Percentiles rank a stretch among this genome's conserved stretches.
phyloP scores from a whole-genome alignment of 2,888 invertebrate genomes.

The Platycheirus rosarum region DNA sequence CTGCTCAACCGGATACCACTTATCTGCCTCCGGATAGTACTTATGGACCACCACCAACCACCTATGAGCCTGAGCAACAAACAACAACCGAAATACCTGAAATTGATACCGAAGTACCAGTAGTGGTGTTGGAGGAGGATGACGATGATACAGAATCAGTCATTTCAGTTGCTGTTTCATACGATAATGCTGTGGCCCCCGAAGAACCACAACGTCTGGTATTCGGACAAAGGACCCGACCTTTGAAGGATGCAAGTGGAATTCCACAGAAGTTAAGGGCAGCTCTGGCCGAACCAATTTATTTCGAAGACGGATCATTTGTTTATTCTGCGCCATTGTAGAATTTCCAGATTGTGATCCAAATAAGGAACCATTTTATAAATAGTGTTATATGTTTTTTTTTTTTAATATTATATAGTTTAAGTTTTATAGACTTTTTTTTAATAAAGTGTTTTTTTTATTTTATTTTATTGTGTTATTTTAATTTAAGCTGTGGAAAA shows the following conservation, averaged over 20 bases:
- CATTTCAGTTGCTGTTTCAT: slow-evolving; percentile 64
- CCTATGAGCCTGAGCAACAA: slow-evolving; percentile 8
- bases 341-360: slow-evolving; percentile 28
- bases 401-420: slow-evolving; percentile 14
- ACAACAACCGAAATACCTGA: slow-evolving; percentile 17
- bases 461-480: background rate
- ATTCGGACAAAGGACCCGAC: slow-evolving; percentile 26
- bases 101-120: slow-evolving; percentile 36
- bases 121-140: slow-evolving; percentile 24
- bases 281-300: slow-evolving; percentile 43
- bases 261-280: slow-evolving; percentile 33
- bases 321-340: slow-evolving; percentile 52
- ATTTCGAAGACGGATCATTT: slow-evolving; percentile 54
- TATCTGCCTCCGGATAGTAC: slow-evolving; percentile 24
- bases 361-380: background rate
- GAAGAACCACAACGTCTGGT: slow-evolving; percentile 45
- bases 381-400: slow-evolving; percentile 1
- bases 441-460: background rate
- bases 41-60: slow-evolving; percentile 48
- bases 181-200: slow-evolving; percentile 38
- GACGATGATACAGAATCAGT: slow-evolving; percentile 65
- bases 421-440: slow-evolving; percentile 5
- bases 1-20: slow-evolving; percentile 28
- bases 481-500: too few relatives aligned
- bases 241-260: background rate